Evolutionary conservation across 2,113 vertebrate species (phyloP).

Genomic region (Oreocharis arfaki): DNA sequence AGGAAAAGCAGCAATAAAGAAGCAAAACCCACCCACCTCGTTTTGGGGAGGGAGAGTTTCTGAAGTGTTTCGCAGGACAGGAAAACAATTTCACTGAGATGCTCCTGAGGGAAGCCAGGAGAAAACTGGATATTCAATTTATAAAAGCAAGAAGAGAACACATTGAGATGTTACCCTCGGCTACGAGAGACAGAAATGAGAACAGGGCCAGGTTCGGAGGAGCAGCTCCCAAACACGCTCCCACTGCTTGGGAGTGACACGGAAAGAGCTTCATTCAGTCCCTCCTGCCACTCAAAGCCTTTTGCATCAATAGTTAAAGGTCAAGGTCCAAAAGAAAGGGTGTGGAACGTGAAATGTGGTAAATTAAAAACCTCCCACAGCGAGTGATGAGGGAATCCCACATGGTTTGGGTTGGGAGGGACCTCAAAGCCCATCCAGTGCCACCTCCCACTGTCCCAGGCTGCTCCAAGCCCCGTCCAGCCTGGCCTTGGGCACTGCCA

Average conservation of each 20-base stretch:
- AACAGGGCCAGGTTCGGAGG: not conserved
- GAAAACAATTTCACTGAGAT: slow-evolving; percentile 1
- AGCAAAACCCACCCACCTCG: not conserved
- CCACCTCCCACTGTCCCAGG: not conserved
- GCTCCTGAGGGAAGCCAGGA: not conserved
- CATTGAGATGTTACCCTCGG: not conserved
- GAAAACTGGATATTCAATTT: not conserved
- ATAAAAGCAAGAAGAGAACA: not conserved
- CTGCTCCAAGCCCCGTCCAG: not conserved
- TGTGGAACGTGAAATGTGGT: not conserved
- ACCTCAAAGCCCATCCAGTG: fast-evolving
- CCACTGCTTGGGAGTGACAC: fast-evolving
- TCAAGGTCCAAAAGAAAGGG: not conserved
- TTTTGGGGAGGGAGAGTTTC: not conserved
- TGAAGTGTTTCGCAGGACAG: not conserved
- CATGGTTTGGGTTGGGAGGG: fast-evolving
- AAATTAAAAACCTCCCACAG: not conserved
- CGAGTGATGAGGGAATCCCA: not conserved
- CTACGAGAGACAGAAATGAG: not conserved
- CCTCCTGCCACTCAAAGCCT: not conserved
- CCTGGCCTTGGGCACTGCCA: not conserved
- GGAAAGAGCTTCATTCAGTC: not conserved
- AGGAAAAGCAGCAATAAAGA: not conserved
- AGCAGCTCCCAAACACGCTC: not conserved
- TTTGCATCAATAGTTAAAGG: not conserved